Percentiles rank a stretch among this genome's conserved stretches.
Conservation (phyloP, 2,113 vertebrate species). For the Naja naja region DNA sequence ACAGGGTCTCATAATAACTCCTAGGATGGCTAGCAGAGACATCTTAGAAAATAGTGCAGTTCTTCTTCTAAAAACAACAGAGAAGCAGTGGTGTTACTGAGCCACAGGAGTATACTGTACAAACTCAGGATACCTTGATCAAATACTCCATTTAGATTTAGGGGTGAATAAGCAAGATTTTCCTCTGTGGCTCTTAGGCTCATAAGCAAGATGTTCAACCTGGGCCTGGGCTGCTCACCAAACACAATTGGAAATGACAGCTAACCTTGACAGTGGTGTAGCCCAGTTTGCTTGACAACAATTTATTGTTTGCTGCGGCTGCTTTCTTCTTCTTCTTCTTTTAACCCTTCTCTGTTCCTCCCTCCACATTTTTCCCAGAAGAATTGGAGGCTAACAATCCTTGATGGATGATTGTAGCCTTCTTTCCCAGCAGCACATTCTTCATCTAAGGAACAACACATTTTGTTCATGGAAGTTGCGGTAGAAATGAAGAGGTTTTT, state of each 20-base stretch:
- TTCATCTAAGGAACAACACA: constrained; percentile 47
- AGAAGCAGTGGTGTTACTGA: neutral
- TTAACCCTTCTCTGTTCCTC: constrained; percentile 28
- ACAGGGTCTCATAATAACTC: neutral
- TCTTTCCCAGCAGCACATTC: constrained; percentile 54
- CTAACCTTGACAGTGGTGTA: constrained; percentile 31
- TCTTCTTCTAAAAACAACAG: neutral
- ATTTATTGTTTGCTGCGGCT: constrained; percentile 17
- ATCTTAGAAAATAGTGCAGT: neutral
- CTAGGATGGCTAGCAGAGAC: neutral
- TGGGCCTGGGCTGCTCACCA: neutral
- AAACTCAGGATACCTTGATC: constrained; percentile 2
- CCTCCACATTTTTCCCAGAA: constrained; percentile 23
- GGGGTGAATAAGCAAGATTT: neutral
- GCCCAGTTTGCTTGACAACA: constrained; percentile 27
- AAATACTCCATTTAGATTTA: neutral
- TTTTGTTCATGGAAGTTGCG: constrained; percentile 54
- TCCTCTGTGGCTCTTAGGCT: neutral
- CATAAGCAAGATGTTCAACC: neutral
- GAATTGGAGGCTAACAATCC: constrained; percentile 51
- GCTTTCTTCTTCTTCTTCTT: neutral
- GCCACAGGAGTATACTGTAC: neutral
- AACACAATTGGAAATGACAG: constrained; percentile 41
- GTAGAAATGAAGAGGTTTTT: constrained; percentile 44
- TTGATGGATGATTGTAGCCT: constrained; percentile 52